Evolutionary conservation across 1,140 invertebrate species (phyloP).

Genomic region (Drosophila watanabei): DNA sequence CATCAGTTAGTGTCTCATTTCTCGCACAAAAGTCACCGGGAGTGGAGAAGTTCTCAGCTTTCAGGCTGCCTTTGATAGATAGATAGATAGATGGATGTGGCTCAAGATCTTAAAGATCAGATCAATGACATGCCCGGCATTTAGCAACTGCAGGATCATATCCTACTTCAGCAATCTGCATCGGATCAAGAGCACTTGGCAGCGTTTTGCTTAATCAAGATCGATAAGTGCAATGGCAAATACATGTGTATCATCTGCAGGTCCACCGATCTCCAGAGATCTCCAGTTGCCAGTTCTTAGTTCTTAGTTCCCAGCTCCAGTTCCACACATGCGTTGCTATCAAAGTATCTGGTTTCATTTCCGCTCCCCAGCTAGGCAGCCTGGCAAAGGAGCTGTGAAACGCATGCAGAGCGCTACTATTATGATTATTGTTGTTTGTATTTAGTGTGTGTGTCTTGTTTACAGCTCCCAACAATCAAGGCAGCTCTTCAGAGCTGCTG

Average conservation of each 20-base stretch:
- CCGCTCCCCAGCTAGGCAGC: constrained; percentile 55
- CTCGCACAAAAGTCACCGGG: constrained; percentile 39
- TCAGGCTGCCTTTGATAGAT: constrained; percentile 26
- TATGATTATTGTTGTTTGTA: constrained; percentile 68
- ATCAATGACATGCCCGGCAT: constrained; percentile 45
- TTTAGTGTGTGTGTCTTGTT: constrained; percentile 64
- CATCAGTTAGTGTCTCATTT: constrained; percentile 48
- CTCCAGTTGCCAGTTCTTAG: neutral
- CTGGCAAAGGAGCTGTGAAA: constrained; percentile 75
- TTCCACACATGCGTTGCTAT: constrained; percentile 58
- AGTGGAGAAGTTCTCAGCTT: constrained; percentile 33
- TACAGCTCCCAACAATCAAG: constrained; percentile 82
- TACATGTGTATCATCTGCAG: constrained; percentile 26
- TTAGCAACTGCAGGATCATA: constrained; percentile 50
- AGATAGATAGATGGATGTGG: constrained; percentile 4
- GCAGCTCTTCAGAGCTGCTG: constrained; percentile 57
- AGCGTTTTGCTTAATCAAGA: constrained; percentile 63
- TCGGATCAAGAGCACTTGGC: constrained; percentile 54
- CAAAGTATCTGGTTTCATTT: constrained; percentile 85
- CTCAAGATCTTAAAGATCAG: constrained; percentile 20
- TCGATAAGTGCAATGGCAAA: constrained; percentile 45
- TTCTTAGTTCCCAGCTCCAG: constrained; percentile 13
- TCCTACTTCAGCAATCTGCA: constrained; percentile 39
- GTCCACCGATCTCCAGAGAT: constrained; percentile 10
- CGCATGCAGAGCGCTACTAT: constrained; percentile 52